phyloP scores from a whole-genome alignment of 2,888 invertebrate species.

The Leptopterna dolabrata region DNA sequence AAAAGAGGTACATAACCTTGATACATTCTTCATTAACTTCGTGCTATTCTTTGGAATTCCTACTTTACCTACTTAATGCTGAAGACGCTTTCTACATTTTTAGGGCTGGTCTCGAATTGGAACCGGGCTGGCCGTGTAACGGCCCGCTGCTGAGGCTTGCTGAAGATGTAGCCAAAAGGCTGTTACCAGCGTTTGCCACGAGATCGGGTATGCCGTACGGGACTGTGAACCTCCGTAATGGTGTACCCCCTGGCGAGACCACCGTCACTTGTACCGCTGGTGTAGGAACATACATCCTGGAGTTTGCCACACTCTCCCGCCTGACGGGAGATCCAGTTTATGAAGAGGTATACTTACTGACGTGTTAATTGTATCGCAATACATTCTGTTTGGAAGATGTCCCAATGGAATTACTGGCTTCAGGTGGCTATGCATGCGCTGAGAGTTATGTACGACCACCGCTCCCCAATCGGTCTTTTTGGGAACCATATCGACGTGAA shows the following conservation, averaged over 20 bases:
- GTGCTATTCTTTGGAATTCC: too few species aligned
- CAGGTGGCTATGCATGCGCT: slow-evolving; percentile 91
- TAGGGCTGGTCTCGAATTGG: slow-evolving; percentile 82
- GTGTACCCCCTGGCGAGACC: slow-evolving; percentile 95
- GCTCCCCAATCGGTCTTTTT: slow-evolving; percentile 87
- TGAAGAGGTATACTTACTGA: slow-evolving; percentile 75
- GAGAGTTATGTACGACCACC: slow-evolving; percentile 85
- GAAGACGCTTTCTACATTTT: background rate
- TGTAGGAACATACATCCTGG: slow-evolving; percentile 95
- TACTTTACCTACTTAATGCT: too few species aligned
- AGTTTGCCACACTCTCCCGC: slow-evolving; percentile 93
- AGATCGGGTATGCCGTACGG: slow-evolving; percentile 98
- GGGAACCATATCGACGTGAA: slow-evolving; percentile 98
- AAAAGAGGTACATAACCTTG: too few species aligned
- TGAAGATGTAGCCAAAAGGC: slow-evolving; percentile 91
- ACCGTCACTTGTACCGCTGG: slow-evolving; percentile 98
- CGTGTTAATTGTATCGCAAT: too few species aligned
- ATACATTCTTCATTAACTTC: too few species aligned
- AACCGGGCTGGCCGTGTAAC: slow-evolving; percentile 97
- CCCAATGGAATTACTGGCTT: too few species aligned
- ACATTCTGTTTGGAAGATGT: too few species aligned
- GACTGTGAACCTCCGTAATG: slow-evolving; percentile 90
- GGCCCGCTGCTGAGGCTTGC: slow-evolving; percentile 93
- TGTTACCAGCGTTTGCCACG: slow-evolving; percentile 91
- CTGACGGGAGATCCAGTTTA: slow-evolving; percentile 94